These are phyloP conservation scores for Heliothis virescens DNA, from an alignment of 1,140 invertebrate species.

Conservation along the genomic window DNA sequence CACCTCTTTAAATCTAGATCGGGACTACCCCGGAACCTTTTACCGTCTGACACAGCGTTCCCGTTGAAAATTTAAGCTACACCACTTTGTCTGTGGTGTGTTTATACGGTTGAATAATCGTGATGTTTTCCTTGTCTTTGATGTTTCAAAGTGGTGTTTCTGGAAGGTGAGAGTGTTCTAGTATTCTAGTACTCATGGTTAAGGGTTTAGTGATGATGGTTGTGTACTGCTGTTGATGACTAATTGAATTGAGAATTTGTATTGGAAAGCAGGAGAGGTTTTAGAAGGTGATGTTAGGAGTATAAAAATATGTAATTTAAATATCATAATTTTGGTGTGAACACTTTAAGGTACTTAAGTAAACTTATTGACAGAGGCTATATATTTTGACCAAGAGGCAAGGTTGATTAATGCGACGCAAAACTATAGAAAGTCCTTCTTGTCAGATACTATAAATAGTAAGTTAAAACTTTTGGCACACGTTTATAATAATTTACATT, in stretches of 20 bases:
- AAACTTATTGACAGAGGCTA: too few species aligned
- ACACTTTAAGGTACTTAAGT: too few species aligned
- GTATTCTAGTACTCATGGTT: too few species aligned
- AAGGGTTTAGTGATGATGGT: too few species aligned
- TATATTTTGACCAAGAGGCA: too few species aligned
- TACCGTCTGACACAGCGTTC: constrained; percentile 48
- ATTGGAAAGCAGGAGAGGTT: not conserved
- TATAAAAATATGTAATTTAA: too few species aligned
- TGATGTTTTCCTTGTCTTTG: constrained; percentile 34
- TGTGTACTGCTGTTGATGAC: not conserved
- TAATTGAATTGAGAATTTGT: not conserved
- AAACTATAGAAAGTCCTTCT: too few species aligned
- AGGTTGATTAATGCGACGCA: too few species aligned
- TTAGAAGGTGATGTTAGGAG: too few species aligned
- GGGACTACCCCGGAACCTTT: constrained; percentile 45
- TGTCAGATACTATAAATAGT: too few species aligned
- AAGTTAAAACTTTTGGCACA: constrained; percentile 2
- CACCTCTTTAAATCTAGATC: constrained; percentile 54
- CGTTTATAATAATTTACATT: constrained; percentile 26
- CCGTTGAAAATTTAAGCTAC: constrained; percentile 48
- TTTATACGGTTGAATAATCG: constrained; percentile 46
- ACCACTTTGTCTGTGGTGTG: constrained; percentile 40
- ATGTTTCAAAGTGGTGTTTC: not conserved
- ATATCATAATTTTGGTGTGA: too few species aligned
- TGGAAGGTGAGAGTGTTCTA: not conserved